Evolutionary conservation across 2,113 vertebrate genomes (phyloP).

Genomic region (Cyanoderma ruficeps): DNA sequence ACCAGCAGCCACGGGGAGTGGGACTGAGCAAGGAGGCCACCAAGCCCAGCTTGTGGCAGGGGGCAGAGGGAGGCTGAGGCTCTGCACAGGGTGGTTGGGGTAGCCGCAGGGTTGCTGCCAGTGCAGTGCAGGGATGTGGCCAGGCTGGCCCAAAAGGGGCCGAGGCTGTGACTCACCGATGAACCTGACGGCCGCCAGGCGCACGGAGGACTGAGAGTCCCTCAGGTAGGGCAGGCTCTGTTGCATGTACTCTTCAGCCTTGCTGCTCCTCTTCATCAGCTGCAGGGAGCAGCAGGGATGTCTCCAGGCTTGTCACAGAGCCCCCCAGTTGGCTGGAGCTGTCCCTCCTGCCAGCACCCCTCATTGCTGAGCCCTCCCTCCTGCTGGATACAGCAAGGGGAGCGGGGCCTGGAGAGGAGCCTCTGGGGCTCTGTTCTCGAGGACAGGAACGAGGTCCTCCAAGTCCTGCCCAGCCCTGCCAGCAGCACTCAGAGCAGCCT

Average conservation of each 20-base stretch:
- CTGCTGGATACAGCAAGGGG: background rate
- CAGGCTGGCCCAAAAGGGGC: background rate
- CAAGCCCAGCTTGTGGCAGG: background rate
- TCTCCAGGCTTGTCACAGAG: background rate
- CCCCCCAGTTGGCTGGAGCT: background rate
- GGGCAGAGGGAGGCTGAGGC: background rate
- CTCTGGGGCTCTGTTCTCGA: rapidly evolving
- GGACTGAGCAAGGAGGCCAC: background rate
- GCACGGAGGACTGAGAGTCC: background rate
- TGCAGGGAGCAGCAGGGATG: background rate
- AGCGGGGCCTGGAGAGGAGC: background rate
- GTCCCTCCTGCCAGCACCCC: background rate
- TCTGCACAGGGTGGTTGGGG: too few relatives aligned
- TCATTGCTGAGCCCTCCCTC: background rate
- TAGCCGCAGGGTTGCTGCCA: background rate
- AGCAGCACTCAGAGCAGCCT: background rate
- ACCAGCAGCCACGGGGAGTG: background rate
- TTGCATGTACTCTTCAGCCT: background rate
- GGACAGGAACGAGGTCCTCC: background rate
- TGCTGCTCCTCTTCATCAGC: background rate
- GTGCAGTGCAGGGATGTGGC: background rate
- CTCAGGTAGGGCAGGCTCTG: background rate
- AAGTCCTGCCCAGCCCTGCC: background rate
- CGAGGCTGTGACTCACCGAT: background rate
- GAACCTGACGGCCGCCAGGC: background rate